A percentile compares a stretch with the other conserved stretches of the same genome.
Evolutionary conservation across 2,888 invertebrate genomes (phyloP).

Genomic region (Pterostichus madidus): DNA sequence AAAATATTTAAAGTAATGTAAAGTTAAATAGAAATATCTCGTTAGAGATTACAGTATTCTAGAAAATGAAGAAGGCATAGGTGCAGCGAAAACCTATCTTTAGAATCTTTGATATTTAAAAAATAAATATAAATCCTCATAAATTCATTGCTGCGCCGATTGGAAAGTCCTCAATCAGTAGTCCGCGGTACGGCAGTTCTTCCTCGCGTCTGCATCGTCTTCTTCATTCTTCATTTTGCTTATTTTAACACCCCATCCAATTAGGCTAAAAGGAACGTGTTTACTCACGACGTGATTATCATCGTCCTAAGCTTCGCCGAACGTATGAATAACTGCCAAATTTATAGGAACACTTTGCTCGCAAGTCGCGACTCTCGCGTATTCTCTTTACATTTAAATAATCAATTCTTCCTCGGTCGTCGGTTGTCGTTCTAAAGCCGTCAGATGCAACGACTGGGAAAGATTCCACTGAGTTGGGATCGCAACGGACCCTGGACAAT

Average conservation of each 20-base stretch:
- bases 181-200: background rate
- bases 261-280: constrained; percentile 59
- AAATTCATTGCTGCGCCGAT: too few relatives aligned
- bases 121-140: too few relatives aligned
- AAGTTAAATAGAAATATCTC: too few relatives aligned
- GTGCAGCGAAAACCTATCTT: too few relatives aligned
- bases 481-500: constrained; percentile 32
- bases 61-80: too few relatives aligned
- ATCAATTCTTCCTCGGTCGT: constrained; percentile 28
- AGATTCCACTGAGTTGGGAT: constrained; percentile 18
- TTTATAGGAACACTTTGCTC: constrained; percentile 47
- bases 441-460: constrained; percentile 26
- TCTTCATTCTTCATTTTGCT: constrained; percentile 59
- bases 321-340: constrained; percentile 57
- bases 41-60: too few relatives aligned
- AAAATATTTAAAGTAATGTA: too few relatives aligned
- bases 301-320: constrained; percentile 28
- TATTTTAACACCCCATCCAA: constrained; percentile 61
- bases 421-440: background rate
- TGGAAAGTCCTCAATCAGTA: too few relatives aligned
- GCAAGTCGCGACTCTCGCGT: constrained; percentile 8
- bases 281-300: constrained; percentile 62
- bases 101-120: too few relatives aligned
- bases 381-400: constrained; percentile 60
- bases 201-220: constrained; percentile 20